Evolutionary conservation across 2,888 invertebrate genomes (phyloP), one percentile per base, ranked within the genome.

Genomic region (Drosophila heteroneura): DNA sequence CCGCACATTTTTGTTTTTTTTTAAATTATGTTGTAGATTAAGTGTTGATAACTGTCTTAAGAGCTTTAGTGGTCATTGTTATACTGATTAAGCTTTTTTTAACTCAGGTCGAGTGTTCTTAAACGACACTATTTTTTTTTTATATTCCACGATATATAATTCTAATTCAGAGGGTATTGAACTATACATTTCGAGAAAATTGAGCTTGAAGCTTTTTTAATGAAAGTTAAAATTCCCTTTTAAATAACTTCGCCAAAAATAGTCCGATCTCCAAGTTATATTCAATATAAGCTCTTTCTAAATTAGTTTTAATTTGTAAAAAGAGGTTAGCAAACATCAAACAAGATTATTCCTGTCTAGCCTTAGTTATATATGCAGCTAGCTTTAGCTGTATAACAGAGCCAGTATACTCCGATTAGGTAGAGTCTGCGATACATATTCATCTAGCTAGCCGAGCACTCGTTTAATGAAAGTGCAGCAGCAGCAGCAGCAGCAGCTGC

Each of bases 401-500:
- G 22, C 16, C 1, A 28, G 52, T 47, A 47, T 39, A n/a, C 53
- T 19, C 28, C 19, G 9, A 5, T 6, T n/a, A 26, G 0, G 26
- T 22, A 53, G 44, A 6, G 63, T 64, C 39, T 63, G 26, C 51
- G 56, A 37, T n/a, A 63, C 33, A 65, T 62, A 70, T 73, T 41
- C 33, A 53, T 33, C 49, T 52, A 54, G 62, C 67, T 69, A 60
- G 58, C 68, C 66, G 51, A 39, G 66, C 68, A 52, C 32, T 32
- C 68, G 58, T 67, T 69, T 77, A 86, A 86, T 86, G 89, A 84
- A 84, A 84, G 83, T 84, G 84, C 87, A 82, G 37, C 35, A 33
- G 66, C 52, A 67, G 59, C 72, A 26, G 26, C 26, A 28, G 64
- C 66, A 74, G 60, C 82, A 60, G 70, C 81, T 67, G 82, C 79